These are phyloP conservation scores for Aspiorhynchus laticeps DNA, from an alignment of 2,113 vertebrate species.

Conservation along the genomic window DNA sequence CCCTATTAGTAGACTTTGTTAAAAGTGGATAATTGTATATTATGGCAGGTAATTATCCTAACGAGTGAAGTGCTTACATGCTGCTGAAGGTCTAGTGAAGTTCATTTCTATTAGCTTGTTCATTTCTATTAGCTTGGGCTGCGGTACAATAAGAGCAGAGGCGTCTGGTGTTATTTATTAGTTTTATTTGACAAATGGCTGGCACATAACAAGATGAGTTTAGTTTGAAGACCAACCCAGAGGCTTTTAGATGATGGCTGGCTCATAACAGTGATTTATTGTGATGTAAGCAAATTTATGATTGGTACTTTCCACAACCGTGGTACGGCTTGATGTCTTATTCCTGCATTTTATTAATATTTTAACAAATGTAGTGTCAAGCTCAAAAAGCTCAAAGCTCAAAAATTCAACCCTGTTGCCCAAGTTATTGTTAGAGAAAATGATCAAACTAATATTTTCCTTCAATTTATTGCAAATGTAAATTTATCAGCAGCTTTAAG, in stretches of 20 bases:
- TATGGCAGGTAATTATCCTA: background rate
- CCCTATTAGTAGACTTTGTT: background rate
- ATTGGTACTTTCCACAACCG: background rate
- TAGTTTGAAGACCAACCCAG: background rate
- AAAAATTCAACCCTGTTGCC: background rate
- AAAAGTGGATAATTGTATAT: background rate
- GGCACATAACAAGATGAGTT: background rate
- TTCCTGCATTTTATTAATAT: background rate
- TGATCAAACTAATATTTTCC: background rate
- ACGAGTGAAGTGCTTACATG: background rate
- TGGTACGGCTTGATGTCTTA: background rate
- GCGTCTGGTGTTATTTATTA: slow-evolving; percentile 44
- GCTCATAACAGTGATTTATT: background rate
- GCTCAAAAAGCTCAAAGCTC: background rate
- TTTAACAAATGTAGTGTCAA: background rate
- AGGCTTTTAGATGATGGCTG: background rate
- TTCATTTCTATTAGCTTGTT: background rate
- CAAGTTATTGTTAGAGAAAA: background rate
- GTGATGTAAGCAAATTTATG: background rate
- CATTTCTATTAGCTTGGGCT: background rate
- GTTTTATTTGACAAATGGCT: slow-evolving; percentile 46
- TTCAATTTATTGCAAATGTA: background rate
- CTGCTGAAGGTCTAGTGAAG: background rate
- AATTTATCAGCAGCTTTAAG: background rate
- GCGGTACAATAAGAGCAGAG: slow-evolving; percentile 24